phyloP scores from a whole-genome alignment of 2,797 vertebrate genomes.

The Gallirallus australis region DNA sequence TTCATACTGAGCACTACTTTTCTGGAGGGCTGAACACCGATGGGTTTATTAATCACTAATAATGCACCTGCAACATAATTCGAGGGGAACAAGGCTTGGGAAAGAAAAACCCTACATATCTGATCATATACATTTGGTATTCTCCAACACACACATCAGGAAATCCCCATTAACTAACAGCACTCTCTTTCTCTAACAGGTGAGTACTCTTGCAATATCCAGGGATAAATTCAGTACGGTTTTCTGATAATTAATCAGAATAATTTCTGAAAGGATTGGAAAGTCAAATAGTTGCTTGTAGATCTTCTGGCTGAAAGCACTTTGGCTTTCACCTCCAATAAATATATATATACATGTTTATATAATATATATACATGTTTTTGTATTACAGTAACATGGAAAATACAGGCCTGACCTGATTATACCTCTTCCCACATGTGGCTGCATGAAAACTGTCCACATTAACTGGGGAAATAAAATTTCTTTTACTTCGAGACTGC shows the following conservation, averaged over 20 bases:
- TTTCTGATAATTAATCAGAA: not conserved
- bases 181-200: not conserved
- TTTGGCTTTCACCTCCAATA: not conserved
- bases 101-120: not conserved
- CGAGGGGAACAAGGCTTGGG: not conserved
- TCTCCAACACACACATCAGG: not conserved
- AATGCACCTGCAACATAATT: not conserved
- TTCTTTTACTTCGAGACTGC: not conserved
- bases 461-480: not conserved
- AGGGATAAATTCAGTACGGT: not conserved
- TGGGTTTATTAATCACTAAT: not conserved
- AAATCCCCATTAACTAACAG: not conserved
- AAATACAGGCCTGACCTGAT: not conserved
- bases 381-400: not conserved
- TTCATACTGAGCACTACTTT: not conserved
- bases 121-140: not conserved
- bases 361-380: no score
- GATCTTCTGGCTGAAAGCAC: not conserved
- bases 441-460: not conserved
- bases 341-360: no score
- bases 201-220: not conserved
- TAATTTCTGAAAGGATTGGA: constrained; percentile 2
- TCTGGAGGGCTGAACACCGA: not conserved
- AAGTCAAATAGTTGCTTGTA: constrained; percentile 37
- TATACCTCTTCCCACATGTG: not conserved